phyloP scores from a whole-genome alignment of 2,888 invertebrate species.

The Eilema griseolum region DNA sequence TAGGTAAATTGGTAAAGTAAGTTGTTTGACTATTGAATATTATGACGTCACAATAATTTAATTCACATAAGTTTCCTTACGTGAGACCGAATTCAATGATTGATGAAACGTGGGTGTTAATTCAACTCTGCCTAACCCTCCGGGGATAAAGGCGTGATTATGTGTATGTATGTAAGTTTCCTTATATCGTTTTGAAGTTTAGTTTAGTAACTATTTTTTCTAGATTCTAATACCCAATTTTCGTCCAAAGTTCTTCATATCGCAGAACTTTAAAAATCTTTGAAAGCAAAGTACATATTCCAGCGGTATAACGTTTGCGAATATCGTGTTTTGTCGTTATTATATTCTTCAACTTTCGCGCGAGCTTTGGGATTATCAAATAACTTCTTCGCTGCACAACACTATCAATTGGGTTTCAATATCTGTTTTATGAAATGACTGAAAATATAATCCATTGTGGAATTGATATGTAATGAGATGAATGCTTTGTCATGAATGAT shows the following conservation, averaged over 20 bases:
- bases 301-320: not conserved
- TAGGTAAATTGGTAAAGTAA: too few relatives aligned
- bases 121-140: too few relatives aligned
- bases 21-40: too few relatives aligned
- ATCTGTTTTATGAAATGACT: not conserved
- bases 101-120: too few relatives aligned
- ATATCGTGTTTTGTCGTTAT: not conserved
- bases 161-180: too few relatives aligned
- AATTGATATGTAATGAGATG: not conserved
- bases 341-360: not conserved
- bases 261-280: not conserved
- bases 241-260: not conserved
- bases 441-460: not conserved
- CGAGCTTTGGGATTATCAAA: not conserved
- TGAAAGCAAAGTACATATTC: not conserved
- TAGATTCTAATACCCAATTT: too few relatives aligned
- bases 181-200: too few relatives aligned
- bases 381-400: not conserved
- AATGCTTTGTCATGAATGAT: not conserved
- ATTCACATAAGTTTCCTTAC: too few relatives aligned
- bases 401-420: not conserved
- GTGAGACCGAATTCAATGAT: too few relatives aligned
- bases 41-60: too few relatives aligned
- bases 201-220: too few relatives aligned
- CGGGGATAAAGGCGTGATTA: too few relatives aligned